Base-by-base conservation (phyloP, 2,113 vertebrate species). In the Caloenas nicobarica region DNA sequence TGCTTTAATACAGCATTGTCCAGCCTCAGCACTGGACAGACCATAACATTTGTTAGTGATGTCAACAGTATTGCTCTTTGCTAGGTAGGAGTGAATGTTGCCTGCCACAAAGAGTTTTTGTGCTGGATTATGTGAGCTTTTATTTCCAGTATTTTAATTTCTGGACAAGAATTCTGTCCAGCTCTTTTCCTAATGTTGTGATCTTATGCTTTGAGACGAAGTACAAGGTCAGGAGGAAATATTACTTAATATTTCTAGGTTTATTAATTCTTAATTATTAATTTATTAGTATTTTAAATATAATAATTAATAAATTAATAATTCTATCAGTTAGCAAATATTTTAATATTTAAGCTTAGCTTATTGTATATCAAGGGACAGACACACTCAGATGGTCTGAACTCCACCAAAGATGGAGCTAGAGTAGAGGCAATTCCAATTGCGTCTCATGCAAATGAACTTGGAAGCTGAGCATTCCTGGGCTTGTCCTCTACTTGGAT, bases 371-470 rank as follows among this genome's bases (percentile, higher is more conserved):
- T 64, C 33, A 81, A 73, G 16, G n/a, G 16, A n/a, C 46, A 73
- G 58, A 78, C 15, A 65, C 10, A 22, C 13, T 77, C 69, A 81
- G 8, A 72, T 28, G 42, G 42, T 74, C 44, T 81, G 61, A 86
- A 95, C 56, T 92, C 86, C 81, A 79, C 94, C 95, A 89, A 96
- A 97, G 96, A 87, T 96, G 95, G 96, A 97, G 95, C 95, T 95
- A 95, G 91, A 95, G 91, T 66, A 84, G 96, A 97, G 77, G 88
- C 72, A 91, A 95, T 95, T 92, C 86, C 69, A 46, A 42, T 6
- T 51, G 48, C n/a, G 2, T 60, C 64, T 91, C 76, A 95, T 91
- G 83, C 56, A 96, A 94, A 95, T 86, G 26, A 91, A 74, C 60
- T 56, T 0, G 12, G 56, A 91, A n/a, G 38, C 34, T 90, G 46